Base-by-base conservation (phyloP, 2,113 vertebrate species). In the Epinephelus lanceolatus region DNA sequence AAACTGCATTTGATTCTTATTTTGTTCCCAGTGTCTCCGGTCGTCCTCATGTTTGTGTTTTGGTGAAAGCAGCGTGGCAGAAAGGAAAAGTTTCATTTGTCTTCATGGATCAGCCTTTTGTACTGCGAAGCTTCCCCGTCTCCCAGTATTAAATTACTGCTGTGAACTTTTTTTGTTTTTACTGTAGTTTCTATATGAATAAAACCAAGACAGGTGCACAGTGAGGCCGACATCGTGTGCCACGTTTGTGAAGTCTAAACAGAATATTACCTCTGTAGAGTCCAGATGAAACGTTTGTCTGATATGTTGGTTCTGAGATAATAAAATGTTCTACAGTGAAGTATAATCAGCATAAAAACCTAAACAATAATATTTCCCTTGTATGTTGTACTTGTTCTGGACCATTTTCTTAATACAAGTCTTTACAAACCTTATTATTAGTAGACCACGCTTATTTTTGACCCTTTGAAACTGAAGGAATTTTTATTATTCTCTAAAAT, bases 81-180 rank as follows among this genome's bases (percentile, higher is more conserved):
- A 76, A 76, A 71, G 21, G 45, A 62, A 85, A 86, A 68, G 25
- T 57, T 84, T 80, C 55, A 19, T 19, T 55, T 15, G 23, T 68
- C 27, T 83, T 82, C 42, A 68, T 68, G 21, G 62, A 70, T 86
- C 55, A 25, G 63, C n/a, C 42, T 76, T 87, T 83, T 88, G 53
- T 84, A 71, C 47, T 37, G n/a, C 49, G 49, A 21, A 42, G 27
- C 1, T 37, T 52, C 13, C 67, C 37, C 8, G 12, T 79, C 51
- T 55, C 30, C 18, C 37, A 84, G 70, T 85, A 71, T 87, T 87
- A 47, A 76, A 73, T 17, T 51, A 71, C 49, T 66, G 76, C 61
- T 66, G n/a, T 84, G 42, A 84, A 72, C 25, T n/a, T 78, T 4
- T 42, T 52, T 59, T 30, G 27, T 10, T 83, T 52, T 19, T 10